These are phyloP conservation scores for Chalcis sispes DNA, from an alignment of 2,888 invertebrate species.

Conservation along the genomic window DNA sequence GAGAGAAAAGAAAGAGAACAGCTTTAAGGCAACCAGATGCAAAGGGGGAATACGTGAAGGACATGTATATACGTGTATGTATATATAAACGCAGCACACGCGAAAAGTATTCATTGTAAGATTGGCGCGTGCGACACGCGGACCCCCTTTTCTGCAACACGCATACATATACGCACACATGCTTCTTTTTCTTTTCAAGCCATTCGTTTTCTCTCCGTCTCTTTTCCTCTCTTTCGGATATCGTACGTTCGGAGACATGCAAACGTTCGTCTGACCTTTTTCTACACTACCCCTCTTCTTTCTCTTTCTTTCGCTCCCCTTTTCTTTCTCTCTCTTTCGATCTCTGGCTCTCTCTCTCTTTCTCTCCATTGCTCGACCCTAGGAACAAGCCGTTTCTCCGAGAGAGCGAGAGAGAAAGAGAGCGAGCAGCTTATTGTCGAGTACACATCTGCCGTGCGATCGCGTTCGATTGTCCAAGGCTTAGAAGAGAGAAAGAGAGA, in stretches of 20 bases:
- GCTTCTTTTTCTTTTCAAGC: conserved; percentile 55
- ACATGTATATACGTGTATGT: conserved; percentile 55
- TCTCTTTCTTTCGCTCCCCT: conserved; percentile 55
- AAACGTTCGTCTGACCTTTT: conserved; percentile 42
- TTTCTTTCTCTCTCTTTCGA: conserved; percentile 64
- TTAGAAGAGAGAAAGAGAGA: conserved; percentile 61
- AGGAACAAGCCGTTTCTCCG: conserved; percentile 41
- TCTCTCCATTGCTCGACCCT: conserved; percentile 7
- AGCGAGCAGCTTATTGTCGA: conserved; percentile 69
- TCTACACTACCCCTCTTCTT: conserved; percentile 63
- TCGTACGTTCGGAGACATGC: conserved; percentile 6
- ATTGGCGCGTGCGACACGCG: conserved; percentile 75
- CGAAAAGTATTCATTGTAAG: conserved; percentile 74
- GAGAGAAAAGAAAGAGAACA: conserved; percentile 56
- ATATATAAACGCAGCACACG: conserved; percentile 69
- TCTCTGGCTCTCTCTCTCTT: conserved; percentile 58
- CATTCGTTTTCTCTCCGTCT: conserved; percentile 59
- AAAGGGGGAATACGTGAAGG: conserved; percentile 61
- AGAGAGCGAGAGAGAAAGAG: conserved; percentile 21
- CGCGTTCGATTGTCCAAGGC: conserved; percentile 73
- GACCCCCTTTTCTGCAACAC: conserved; percentile 67
- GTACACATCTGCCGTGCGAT: conserved; percentile 74
- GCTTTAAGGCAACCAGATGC: conserved; percentile 72
- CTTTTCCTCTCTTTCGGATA: conserved; percentile 57
- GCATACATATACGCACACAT: conserved; percentile 6